Base-by-base conservation (phyloP, 2,888 invertebrate species). In the Camptogramma bilineatum region DNA sequence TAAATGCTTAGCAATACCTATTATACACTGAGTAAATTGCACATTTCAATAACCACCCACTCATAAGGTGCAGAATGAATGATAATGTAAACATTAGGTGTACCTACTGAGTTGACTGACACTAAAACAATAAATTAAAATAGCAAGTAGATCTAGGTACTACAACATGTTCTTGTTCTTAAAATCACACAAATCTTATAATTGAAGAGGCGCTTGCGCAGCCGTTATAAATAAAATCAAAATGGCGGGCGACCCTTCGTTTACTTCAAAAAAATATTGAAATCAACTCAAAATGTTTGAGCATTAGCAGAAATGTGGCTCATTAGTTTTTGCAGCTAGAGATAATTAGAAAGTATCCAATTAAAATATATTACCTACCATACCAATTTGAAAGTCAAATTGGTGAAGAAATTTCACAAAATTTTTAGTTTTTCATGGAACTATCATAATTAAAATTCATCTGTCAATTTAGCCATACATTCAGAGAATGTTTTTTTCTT, bases 121-220 rank as follows among this genome's bases (percentile, higher is more conserved):
- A 2, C 21, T 21, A 21, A 21, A 21, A 21, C 21, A 21, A 3
- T 2, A 21, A 21, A 3, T 21, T 21, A 21, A 3, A 21, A 21
- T 21, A 4, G 21, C 21, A 21, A 21, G 21, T 21, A 21, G 21
- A 4, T 21, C 21, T 21, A 21, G 4, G 21, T 21, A 21, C n/a
- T n/a, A n/a, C n/a, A n/a, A n/a, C n/a, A 4, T 24, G 5, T 24
- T 24, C 2, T 24, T 24, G 5, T 24, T 24, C 2, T 34, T 8
- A 34, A 34, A 34, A 34, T 34, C 34, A 34, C 75, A 83, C 82
- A 84, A 84, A 85, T 85, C 80, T 82, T 82, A 80, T 79, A 83
- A 84, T 84, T 84, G 75, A 74, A 74, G 67, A 62, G 61, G 73
- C 79, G 77, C 84, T 77, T 77, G 81, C 81, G 79, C 72, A 67